Percentiles rank a stretch among this genome's conserved stretches.
phyloP scores from a whole-genome alignment of 2,888 invertebrate species.

The Drosophila mayaguana region DNA sequence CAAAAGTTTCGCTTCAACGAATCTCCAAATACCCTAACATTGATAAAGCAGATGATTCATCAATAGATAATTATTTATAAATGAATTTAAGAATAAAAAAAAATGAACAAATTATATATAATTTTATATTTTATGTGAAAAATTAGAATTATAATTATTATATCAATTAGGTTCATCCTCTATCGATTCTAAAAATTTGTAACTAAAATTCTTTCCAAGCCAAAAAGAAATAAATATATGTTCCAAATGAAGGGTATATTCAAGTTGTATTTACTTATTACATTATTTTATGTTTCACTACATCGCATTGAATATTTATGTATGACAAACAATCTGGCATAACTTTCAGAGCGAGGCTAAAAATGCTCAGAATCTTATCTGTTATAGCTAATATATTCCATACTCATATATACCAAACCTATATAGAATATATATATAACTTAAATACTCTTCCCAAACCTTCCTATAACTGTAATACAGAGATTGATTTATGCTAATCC shows the following conservation, averaged over 20 bases:
- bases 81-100: no score
- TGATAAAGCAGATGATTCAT: neutral
- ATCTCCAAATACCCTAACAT: slow-evolving; percentile 26
- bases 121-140: no score
- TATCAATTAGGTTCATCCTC: no score
- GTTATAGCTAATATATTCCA: neutral
- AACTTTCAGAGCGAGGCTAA: neutral
- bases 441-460: neutral
- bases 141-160: no score
- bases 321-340: neutral
- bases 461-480: neutral
- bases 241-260: neutral
- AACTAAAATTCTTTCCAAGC: neutral
- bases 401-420: neutral
- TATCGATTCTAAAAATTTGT: no score
- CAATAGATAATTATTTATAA: neutral
- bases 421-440: neutral
- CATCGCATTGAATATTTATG: slow-evolving; percentile 30
- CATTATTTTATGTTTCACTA: no score
- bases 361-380: neutral
- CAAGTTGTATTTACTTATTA: neutral
- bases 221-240: neutral
- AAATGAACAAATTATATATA: no score
- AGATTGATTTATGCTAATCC: neutral
- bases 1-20: neutral